Evolutionary conservation across 2,797 vertebrate genomes (phyloP), one percentile per base, ranked within the genome.

Genomic region (Ctenopoma multispine): DNA sequence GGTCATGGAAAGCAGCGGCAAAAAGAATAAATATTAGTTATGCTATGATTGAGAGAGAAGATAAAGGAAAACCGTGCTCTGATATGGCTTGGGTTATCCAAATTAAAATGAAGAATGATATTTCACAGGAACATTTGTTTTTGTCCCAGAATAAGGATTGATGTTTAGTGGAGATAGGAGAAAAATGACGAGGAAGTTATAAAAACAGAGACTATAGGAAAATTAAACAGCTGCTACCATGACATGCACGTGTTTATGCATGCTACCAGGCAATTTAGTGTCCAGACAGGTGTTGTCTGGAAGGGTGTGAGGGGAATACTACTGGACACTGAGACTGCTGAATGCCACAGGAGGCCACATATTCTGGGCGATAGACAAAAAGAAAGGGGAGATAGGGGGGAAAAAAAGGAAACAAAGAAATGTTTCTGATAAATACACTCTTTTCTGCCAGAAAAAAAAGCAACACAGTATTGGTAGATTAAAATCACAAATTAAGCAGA

Each of bases 291-390:
- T 90, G 80, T 93, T 90, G 90, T 94, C 91, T 94, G 86, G 89
- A 89, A 94, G 90, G 90, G 89, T 91, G 91, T 89, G 92, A 92
- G 60, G 88, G 91, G 91, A 93, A 94, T 95, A 92, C 92, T 85
- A 92, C 94, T 94, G 94, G 94, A 94, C 95, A 94, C 95, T 94
- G 95, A 95, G 85, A 92, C 94, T 94, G 94, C 90, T 89, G 93
- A 94, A 94, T 94, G 92, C 90, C 89, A 75, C 41, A 55, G 47
- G 51, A 21, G 82, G 79, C 85, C 58, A 59, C 55, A 72, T 43
- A 31, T 46, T 84, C 67, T 48, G 5, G 43, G 4, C 20, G 57
- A 58, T 4, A 44, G 7, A 23, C n/a, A 18, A 54, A 15, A 13
- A 43, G 10, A 2, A 20, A 44, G 47, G 0, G n/a, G n/a, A n/a